Percentiles rank a stretch among this genome's conserved stretches.
phyloP scores from a whole-genome alignment of 2,113 vertebrate species.

The Hyperopisus bebe region DNA sequence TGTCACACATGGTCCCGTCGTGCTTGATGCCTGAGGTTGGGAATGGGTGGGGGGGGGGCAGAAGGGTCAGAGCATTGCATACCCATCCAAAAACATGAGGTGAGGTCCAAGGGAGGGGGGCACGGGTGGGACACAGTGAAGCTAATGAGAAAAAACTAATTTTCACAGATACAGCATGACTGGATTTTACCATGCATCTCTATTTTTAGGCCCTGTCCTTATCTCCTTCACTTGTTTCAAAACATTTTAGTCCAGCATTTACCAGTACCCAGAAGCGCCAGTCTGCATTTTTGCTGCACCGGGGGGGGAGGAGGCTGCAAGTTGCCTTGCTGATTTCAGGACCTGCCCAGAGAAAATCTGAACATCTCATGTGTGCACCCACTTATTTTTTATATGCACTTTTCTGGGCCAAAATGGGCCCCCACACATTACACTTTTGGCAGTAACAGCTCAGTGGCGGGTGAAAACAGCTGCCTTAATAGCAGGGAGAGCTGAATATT shows the following conservation, averaged over 20 bases:
- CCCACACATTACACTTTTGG: background rate
- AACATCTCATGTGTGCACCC: background rate
- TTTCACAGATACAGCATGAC: background rate
- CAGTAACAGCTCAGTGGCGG: background rate
- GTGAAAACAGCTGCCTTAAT: background rate
- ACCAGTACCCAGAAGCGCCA: background rate
- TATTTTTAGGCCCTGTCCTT: background rate
- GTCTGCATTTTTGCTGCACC: background rate
- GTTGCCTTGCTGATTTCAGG: background rate
- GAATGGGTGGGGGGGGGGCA: background rate
- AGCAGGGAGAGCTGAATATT: background rate
- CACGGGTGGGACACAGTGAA: background rate
- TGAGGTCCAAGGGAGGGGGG: background rate
- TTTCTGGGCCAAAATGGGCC: background rate
- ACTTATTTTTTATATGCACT: background rate
- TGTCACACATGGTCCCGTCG: constrained; percentile 98
- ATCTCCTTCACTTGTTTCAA: background rate
- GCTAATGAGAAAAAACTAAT: background rate
- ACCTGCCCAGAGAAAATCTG: background rate
- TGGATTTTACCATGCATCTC: background rate
- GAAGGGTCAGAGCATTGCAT: background rate
- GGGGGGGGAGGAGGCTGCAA: background rate
- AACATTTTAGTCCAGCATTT: background rate
- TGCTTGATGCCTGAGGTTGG: constrained; percentile 83
- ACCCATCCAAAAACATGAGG: background rate